Conservation (phyloP, 2,797 vertebrate genomes). For the Lithobates sylvaticus region DNA sequence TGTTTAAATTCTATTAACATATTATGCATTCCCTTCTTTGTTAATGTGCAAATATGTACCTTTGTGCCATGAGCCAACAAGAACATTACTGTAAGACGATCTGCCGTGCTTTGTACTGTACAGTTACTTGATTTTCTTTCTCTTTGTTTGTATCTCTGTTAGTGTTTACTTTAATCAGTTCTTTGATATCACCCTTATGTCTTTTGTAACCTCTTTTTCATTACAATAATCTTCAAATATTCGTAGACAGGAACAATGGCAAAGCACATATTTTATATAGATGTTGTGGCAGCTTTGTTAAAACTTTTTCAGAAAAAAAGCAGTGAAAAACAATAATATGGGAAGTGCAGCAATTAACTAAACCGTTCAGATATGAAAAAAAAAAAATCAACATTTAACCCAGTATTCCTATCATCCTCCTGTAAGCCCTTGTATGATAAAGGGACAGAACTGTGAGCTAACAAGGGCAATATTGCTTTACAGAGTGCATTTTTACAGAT, state of each 20-base stretch:
- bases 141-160: not conserved
- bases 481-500: too few relatives aligned
- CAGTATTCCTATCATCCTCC: not conserved
- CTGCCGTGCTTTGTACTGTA: not conserved
- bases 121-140: not conserved
- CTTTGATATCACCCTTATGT: not conserved
- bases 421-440: not conserved
- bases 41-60: not conserved
- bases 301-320: not conserved
- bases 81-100: not conserved
- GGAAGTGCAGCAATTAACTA: too few relatives aligned
- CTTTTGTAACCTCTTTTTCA: not conserved
- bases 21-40: not conserved
- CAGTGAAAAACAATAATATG: not conserved
- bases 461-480: too few relatives aligned
- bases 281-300: not conserved
- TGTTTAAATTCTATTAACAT: not conserved
- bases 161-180: not conserved
- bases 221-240: not conserved
- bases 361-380: too few relatives aligned
- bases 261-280: not conserved
- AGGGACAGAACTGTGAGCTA: not conserved
- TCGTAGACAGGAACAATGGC: not conserved
- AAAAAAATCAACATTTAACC: not conserved
- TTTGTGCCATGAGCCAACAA: not conserved